Evolutionary conservation across 2,888 invertebrate genomes (phyloP).

Genomic region (Cordilura impudica): DNA sequence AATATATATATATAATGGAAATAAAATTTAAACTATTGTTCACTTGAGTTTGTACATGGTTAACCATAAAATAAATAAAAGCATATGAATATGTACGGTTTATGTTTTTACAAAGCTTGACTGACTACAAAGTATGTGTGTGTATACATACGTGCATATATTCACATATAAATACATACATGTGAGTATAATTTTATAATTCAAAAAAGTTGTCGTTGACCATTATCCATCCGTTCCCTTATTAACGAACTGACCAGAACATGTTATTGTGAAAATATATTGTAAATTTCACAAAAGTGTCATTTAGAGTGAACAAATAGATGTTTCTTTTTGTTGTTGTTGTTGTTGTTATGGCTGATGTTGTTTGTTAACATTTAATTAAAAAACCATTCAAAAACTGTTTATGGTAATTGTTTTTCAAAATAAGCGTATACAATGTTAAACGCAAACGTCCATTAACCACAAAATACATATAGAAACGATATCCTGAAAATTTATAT

Average conservation of each 20-base stretch:
- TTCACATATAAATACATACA: too few species aligned
- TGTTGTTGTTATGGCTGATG: slow-evolving; percentile 7
- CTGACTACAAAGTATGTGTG: too few species aligned
- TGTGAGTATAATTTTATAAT: too few species aligned
- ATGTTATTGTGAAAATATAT: background rate
- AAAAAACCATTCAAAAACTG: slow-evolving; percentile 58
- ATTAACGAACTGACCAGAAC: background rate
- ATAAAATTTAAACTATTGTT: slow-evolving; percentile 38
- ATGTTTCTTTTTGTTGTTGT: background rate
- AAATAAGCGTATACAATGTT: too few species aligned
- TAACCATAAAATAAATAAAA: slow-evolving; percentile 50
- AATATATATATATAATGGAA: too few species aligned
- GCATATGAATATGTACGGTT: too few species aligned
- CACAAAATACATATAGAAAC: too few species aligned
- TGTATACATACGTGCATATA: too few species aligned
- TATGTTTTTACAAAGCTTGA: too few species aligned
- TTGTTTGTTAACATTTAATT: slow-evolving; percentile 58
- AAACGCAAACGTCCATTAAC: too few species aligned
- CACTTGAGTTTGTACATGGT: slow-evolving; percentile 46
- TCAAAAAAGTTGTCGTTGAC: background rate
- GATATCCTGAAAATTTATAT: too few species aligned
- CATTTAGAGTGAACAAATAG: background rate
- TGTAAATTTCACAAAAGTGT: background rate
- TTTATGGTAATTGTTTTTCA: slow-evolving; percentile 56
- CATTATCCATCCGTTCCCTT: background rate